Evolutionary conservation across 2,113 vertebrate genomes (phyloP).

Genomic region (Amphiprion ocellaris): DNA sequence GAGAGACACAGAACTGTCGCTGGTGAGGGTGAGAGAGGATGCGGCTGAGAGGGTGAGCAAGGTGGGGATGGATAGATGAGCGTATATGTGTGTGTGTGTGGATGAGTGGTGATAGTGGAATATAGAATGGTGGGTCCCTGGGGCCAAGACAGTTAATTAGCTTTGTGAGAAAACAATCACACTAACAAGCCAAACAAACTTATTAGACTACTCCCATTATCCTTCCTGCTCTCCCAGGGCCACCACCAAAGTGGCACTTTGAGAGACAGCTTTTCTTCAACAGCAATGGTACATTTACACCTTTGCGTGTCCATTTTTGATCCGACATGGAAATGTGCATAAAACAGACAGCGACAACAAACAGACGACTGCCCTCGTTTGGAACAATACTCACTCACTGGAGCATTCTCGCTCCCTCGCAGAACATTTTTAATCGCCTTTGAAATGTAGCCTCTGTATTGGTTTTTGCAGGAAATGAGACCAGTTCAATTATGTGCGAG

Average conservation of each 20-base stretch:
- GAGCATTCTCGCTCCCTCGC: slow-evolving; percentile 17
- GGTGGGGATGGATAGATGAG: slow-evolving; percentile 55
- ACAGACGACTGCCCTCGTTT: slow-evolving; percentile 12
- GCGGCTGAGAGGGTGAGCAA: slow-evolving; percentile 38
- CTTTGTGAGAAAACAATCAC: slow-evolving; percentile 85
- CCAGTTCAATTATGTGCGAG: slow-evolving; percentile 58
- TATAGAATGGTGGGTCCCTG: slow-evolving; percentile 75
- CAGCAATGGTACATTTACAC: slow-evolving; percentile 38
- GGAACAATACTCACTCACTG: background rate
- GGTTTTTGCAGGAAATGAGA: slow-evolving; percentile 63
- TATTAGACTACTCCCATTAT: slow-evolving; percentile 79
- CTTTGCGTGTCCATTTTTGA: slow-evolving; percentile 38
- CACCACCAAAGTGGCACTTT: slow-evolving; percentile 49
- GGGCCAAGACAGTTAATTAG: slow-evolving; percentile 83
- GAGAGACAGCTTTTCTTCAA: slow-evolving; percentile 58
- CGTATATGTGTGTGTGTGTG: slow-evolving; percentile 54
- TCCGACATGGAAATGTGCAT: background rate
- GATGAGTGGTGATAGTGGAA: slow-evolving; percentile 60
- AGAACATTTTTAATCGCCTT: slow-evolving; percentile 47
- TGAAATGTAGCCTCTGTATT: slow-evolving; percentile 46
- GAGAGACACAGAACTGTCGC: slow-evolving; percentile 72
- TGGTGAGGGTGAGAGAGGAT: slow-evolving; percentile 54
- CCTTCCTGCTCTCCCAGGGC: slow-evolving; percentile 57
- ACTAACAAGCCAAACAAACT: slow-evolving; percentile 85
- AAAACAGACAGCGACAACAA: slow-evolving; percentile 16